A percentile compares a stretch with the other conserved stretches of the same genome.
Evolutionary conservation across 2,113 vertebrate genomes (phyloP).

Genomic region (Nycticebus coucang): DNA sequence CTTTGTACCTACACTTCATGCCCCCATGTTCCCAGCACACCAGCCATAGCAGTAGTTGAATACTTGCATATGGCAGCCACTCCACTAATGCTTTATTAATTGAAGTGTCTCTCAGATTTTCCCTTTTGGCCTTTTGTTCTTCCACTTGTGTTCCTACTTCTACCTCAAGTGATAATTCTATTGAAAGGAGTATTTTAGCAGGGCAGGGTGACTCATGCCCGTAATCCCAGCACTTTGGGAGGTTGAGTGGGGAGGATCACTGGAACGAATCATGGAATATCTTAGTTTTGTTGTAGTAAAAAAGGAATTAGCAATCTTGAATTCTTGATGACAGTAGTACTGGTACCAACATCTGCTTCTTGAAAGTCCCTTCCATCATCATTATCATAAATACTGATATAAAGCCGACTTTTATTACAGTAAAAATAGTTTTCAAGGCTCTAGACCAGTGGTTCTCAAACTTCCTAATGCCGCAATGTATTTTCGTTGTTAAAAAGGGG

Average conservation of each 20-base stretch:
- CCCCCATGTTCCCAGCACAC: background rate
- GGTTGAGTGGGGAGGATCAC: no score
- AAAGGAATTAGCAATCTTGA: background rate
- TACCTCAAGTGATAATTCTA: background rate
- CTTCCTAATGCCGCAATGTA: no score
- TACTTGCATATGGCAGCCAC: background rate
- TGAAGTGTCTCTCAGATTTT: background rate
- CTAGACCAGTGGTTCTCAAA: background rate
- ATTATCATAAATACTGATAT: background rate
- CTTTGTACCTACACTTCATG: background rate
- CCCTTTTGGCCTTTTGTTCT: background rate
- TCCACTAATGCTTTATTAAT: background rate
- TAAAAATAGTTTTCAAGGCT: background rate
- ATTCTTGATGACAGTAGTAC: background rate
- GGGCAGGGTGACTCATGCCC: no score
- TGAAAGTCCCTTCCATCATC: background rate
- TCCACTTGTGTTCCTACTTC: background rate
- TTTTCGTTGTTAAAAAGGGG: no score
- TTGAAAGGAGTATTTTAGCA: background rate
- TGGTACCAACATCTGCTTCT: background rate
- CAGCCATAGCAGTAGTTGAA: background rate
- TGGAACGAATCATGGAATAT: background rate
- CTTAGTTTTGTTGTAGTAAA: background rate
- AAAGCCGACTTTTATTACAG: background rate
- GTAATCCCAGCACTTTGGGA: no score